Evolutionary conservation across 1,140 invertebrate species (phyloP).

Genomic region (Uloborus diversus): DNA sequence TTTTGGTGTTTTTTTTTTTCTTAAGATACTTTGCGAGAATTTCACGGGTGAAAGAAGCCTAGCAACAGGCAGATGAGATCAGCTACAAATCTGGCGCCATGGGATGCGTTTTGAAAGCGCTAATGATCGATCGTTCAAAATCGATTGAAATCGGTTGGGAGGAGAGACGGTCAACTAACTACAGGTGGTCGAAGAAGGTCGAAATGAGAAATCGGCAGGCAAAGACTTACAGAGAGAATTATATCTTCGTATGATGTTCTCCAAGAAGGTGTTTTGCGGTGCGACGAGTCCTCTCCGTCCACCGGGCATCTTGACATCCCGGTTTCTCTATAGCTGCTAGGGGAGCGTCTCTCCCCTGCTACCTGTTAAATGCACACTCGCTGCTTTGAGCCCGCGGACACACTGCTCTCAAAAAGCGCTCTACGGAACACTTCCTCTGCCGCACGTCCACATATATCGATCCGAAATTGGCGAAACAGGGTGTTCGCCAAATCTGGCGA

Average conservation of each 20-base stretch:
- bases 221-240: slow-evolving; percentile 94
- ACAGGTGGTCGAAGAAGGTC: slow-evolving; percentile 26
- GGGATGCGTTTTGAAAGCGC: not conserved
- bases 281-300: slow-evolving; percentile 96
- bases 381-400: no score
- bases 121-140: slow-evolving; percentile 19
- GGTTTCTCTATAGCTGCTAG: slow-evolving; percentile 43
- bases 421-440: no score
- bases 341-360: slow-evolving; percentile 39
- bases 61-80: slow-evolving; percentile 23
- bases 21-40: not conserved
- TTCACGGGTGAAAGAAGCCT: slow-evolving; percentile 39
- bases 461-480: no score
- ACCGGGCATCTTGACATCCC: slow-evolving; percentile 82
- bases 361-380: slow-evolving; percentile 52
- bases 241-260: slow-evolving; percentile 97
- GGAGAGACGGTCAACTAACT: slow-evolving; percentile 5
- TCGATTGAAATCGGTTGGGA: no score
- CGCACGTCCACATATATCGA: no score
- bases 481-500: no score
- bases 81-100: not conserved
- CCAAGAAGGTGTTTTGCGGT: slow-evolving; percentile 99
- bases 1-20: not conserved
- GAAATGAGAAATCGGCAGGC: not conserved
- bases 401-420: no score